Evolutionary conservation across 2,113 vertebrate species (phyloP).

Genomic region (Ceyx melanurus): DNA sequence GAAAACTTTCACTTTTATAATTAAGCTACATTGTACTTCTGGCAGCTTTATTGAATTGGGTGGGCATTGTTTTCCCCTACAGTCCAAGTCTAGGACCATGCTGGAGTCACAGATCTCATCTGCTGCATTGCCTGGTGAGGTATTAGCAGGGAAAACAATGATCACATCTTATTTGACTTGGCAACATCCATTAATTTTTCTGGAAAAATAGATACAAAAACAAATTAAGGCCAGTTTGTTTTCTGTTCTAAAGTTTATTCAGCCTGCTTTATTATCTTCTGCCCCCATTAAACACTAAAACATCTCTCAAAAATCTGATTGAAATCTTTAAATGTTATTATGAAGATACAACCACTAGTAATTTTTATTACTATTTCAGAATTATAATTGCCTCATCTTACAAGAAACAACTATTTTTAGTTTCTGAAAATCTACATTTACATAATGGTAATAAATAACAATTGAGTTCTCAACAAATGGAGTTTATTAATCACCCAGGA

Average conservation of each 20-base stretch:
- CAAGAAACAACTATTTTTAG: conserved; percentile 49
- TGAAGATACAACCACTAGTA: not conserved
- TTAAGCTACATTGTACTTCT: not conserved
- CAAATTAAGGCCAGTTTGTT: not conserved
- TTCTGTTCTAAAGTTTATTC: not conserved
- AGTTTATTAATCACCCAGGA: conserved; percentile 58
- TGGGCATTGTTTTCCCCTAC: not conserved
- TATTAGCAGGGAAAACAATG: not conserved
- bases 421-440: conserved; percentile 42
- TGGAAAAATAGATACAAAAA: not conserved
- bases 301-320: not conserved
- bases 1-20: not conserved
- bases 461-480: conserved; percentile 42
- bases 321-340: conserved; percentile 1
- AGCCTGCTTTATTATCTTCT: conserved; percentile 1
- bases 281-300: not conserved
- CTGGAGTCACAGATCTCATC: not conserved
- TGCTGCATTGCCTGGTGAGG: not conserved
- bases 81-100: not conserved
- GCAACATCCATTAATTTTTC: not conserved
- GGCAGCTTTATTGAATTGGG: not conserved
- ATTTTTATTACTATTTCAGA: conserved; percentile 24
- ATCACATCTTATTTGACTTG: not conserved
- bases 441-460: conserved; percentile 36
- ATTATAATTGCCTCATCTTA: conserved; percentile 9